Percentiles rank a stretch among this genome's conserved stretches.
Evolutionary conservation across 2,797 vertebrate species (phyloP).

Genomic region (Pteropus rufus): DNA sequence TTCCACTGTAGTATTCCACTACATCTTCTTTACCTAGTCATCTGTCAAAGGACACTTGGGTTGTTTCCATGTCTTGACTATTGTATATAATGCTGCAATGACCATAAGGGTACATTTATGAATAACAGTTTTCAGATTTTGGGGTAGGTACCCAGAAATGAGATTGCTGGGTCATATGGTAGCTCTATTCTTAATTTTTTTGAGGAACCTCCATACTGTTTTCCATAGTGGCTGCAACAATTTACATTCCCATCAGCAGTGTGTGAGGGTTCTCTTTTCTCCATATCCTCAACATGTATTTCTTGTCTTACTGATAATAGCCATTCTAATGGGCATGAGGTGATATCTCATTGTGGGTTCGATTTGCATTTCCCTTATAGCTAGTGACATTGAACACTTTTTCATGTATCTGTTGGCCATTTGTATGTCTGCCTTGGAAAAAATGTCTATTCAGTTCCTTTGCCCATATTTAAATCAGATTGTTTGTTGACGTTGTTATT

Average conservation of each 20-base stretch:
- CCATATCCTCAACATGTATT: background rate
- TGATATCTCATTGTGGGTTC: background rate
- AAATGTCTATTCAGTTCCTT: background rate
- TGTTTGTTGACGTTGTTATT: background rate
- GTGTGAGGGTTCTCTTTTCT: background rate
- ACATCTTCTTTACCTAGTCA: background rate
- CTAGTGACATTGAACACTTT: background rate
- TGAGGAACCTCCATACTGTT: background rate
- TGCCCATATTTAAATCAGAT: background rate
- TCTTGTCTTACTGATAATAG: background rate
- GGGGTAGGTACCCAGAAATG: background rate
- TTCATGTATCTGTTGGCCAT: background rate
- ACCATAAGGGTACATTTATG: background rate
- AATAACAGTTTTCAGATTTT: background rate
- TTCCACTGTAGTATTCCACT: background rate
- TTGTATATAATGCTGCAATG: background rate
- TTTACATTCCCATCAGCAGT: background rate
- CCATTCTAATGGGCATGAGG: background rate
- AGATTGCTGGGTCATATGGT: background rate
- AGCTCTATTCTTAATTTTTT: background rate
- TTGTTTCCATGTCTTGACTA: background rate
- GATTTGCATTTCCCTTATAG: background rate
- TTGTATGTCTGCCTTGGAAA: background rate
- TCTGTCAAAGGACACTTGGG: background rate
- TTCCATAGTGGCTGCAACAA: background rate